Base-by-base conservation (phyloP, 2,888 invertebrate genomes). In the Hoplodrina ambigua region DNA sequence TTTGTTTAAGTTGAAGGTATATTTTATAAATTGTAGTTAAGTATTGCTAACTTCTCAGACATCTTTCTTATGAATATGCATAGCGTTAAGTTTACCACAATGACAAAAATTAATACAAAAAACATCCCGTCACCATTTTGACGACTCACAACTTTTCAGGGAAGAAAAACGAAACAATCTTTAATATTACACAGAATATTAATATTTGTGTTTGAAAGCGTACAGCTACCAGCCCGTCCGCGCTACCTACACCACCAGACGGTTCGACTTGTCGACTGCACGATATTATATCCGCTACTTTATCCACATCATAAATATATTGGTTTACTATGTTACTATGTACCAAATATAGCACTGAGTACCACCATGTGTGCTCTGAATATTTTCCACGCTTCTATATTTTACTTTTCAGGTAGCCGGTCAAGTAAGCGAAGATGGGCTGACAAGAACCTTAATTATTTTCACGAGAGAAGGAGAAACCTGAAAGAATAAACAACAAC, bases 221-320 rank as follows among this genome's bases (percentile, higher is more conserved):
- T 75, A 66, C 57, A 68, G 75, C 66, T 53, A 69, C 70, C 53
- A 69, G 41, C 57, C 8, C 46, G 67, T 59, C 55, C 57, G 25
- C 49, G 61, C 58, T 73, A 44, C 76, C 74, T 73, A 75, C 59
- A 73, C 55, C 59, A 73, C 60, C 67, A 74, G 56, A 71, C 72
- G 73, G 66, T 64, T 74, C 69, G 50, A 82, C 79, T 83, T 75
- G 73, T 74, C 80, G 72, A 80, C 68, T 80, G 56, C 52, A 67
- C 69, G 69, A 62, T 78, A 76, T 70, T 70, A 76, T 71, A 73
- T 82, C 70, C 55, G 58, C 66, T 61, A 84, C 61, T 81, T 82
- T 84, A 77, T 82, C 70, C 70, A 30, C 60, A 30, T 55, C 78
- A 84, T 83, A 80, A 80, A 83, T 55, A 84, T 80, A 80, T 76